A percentile compares a stretch with the other conserved stretches of the same genome.
These are phyloP conservation scores for Luehdorfia chinensis DNA, from an alignment of 1,140 invertebrate genomes.

Conservation along the genomic window DNA sequence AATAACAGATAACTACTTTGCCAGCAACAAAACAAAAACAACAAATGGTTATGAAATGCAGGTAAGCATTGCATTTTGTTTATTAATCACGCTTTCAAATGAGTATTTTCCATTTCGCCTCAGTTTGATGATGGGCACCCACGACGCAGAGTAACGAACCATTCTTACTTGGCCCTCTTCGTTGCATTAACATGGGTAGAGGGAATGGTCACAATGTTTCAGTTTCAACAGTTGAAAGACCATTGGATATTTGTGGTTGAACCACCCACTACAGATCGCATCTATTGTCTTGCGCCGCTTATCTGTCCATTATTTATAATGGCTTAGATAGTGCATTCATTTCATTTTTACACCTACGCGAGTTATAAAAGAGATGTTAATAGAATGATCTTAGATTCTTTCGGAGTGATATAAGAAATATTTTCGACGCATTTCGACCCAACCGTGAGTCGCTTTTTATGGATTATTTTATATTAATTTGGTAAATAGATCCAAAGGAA, in stretches of 20 bases:
- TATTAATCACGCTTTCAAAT: constrained; percentile 14
- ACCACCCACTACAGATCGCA: constrained; percentile 38
- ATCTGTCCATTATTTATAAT: constrained; percentile 62
- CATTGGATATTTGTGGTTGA: constrained; percentile 18
- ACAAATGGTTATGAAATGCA: constrained; percentile 2
- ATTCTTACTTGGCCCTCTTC: neutral
- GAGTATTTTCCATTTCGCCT: constrained; percentile 10
- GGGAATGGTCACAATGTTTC: neutral
- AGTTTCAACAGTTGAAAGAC: constrained; percentile 2
- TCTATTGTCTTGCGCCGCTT: constrained; percentile 54
- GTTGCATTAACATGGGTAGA: too few species aligned
- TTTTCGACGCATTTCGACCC: neutral
- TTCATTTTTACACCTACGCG: constrained; percentile 47
- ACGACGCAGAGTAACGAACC: constrained; percentile 5
- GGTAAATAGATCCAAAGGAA: too few species aligned
- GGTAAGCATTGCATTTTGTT: neutral
- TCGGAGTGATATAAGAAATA: constrained; percentile 5
- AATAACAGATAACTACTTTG: too few species aligned
- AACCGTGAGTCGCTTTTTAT: neutral
- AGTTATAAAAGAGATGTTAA: constrained; percentile 14
- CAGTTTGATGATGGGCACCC: constrained; percentile 12
- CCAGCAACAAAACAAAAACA: too few species aligned
- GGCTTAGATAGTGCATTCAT: constrained; percentile 42
- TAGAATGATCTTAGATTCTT: constrained; percentile 9
- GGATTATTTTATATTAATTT: too few species aligned